Evolutionary conservation across 1,140 invertebrate species (phyloP), one percentile per base, ranked within the genome.

Genomic region (Drosophila micromelanica): DNA sequence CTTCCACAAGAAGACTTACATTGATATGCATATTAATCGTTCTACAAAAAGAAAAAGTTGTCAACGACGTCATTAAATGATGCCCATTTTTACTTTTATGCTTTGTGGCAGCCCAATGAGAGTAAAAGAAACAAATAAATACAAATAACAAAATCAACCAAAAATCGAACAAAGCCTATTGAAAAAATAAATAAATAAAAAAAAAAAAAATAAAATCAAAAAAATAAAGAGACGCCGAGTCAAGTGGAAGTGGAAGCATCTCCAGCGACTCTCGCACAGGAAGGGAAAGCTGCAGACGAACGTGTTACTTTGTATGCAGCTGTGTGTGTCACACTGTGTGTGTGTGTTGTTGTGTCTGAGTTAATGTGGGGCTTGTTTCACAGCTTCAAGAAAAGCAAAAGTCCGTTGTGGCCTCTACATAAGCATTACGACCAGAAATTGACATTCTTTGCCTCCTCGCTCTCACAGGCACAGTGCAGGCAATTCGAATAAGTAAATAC

Each of bases 381-480:
- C 82, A 79, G 82, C 84, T 87, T 81, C 86, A 90, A 90, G 90
- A 86, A 90, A 90, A 90, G 81, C 87, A 90, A 90, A 90, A 90
- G 87, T 90, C 76, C 75, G 61, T 15, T 30, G 61, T 60, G 63
- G 40, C 35, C 54, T 46, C 54, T 52, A 49, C 67, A 70, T 72
- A 65, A 76, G 56, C 86, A 81, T 85, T 86, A 90, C 85, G 76
- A 76, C 76, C 78, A 90, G 75, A 90, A 86, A 90, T 90, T 90
- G 81, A 90, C 87, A 87, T 90, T 90, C 78, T 87, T 87, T 74
- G 74, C 68, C 46, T 69, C 64, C 68, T 45, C 61, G 17, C 49
- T n/a, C 70, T 38, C 42, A 27, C 63, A 48, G 8, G n/a, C 68
- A 45, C 11, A 40, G 52, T 57, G 43, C 55, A 81, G 80, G 57